Percentiles rank a stretch among this genome's conserved stretches.
Conservation (phyloP, 2,797 vertebrate species). For the Cyprinodon diabolis region DNA sequence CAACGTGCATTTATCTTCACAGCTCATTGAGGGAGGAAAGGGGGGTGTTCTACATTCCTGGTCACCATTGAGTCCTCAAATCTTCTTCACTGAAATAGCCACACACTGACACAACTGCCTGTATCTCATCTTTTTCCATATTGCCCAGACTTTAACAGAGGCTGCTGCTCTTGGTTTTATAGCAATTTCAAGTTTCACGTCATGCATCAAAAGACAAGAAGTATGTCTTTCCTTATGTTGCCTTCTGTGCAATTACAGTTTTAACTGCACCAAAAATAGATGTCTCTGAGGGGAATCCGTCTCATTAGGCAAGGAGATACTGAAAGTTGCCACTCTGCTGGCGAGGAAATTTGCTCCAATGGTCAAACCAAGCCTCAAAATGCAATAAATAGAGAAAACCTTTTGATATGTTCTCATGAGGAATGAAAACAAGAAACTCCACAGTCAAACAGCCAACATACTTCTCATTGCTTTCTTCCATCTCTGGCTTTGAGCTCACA, state of each 20-base stretch:
- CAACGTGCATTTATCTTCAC: constrained; percentile 53
- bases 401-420: no score
- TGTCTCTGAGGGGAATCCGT: constrained; percentile 54
- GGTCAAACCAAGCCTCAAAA: constrained; percentile 27
- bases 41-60: constrained; percentile 26
- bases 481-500: neutral
- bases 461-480: constrained; percentile 45
- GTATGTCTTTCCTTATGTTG: constrained; percentile 28
- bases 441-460: constrained; percentile 60
- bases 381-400: constrained; percentile 22
- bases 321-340: constrained; percentile 38
- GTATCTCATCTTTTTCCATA: constrained; percentile 26
- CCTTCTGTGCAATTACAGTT: constrained; percentile 34
- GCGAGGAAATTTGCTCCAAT: constrained; percentile 45
- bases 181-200: neutral
- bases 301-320: constrained; percentile 56
- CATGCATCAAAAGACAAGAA: constrained; percentile 6
- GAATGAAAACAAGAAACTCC: neutral
- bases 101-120: neutral
- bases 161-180: no score
- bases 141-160: constrained; percentile 24
- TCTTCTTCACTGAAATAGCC: constrained; percentile 8
- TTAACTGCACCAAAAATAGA: constrained; percentile 50
- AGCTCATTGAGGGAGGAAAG: constrained; percentile 31
- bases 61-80: constrained; percentile 51